Base-by-base conservation (phyloP, 2,888 invertebrate species). In the Calameuta idolon region DNA sequence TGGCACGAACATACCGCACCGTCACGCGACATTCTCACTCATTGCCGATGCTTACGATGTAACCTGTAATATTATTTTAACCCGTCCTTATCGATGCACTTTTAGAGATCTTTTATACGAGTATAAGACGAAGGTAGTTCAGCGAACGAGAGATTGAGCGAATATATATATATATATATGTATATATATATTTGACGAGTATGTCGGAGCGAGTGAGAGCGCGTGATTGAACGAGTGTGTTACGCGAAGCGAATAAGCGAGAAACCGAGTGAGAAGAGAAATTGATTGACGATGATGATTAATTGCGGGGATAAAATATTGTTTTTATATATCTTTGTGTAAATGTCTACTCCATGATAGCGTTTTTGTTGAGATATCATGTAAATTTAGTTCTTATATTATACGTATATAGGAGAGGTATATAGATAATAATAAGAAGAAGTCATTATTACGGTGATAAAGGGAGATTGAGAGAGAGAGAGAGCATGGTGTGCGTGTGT, bases 321-420 rank as follows among this genome's bases (percentile, higher is more conserved):
- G 86, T 89, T 89, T 90, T 89, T 89, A 89, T 90, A 88, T 89
- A 89, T 89, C 87, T 88, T 89, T 86, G 86, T 90, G 87, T 90
- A 90, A 89, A 90, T 90, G 89, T 89, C 88, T 89, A 88, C 89
- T 89, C 87, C 88, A 85, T 88, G 87, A 88, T 89, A 88, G 86
- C 82, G 87, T 89, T 89, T 90, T 87, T 90, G 89, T 91, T 90
- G 88, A 90, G 84, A 90, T 90, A 90, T 90, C 90, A 89, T 90
- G 91, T 90, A 91, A 89, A 90, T 90, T 90, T 88, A 90, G 87
- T 87, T 85, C 84, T 81, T 88, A 87, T 82, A 86, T 86, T 80
- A 84, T 81, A 69, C 82, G 78, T 84, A 85, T 82, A 83, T 79
- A 84, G 81, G 81, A 83, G 83, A 82, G 83, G 83, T 83, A 81